Percentiles rank a stretch among this genome's conserved stretches.
Evolutionary conservation across 2,888 invertebrate species (phyloP).

Genomic region (Onthophagus sagittarius): DNA sequence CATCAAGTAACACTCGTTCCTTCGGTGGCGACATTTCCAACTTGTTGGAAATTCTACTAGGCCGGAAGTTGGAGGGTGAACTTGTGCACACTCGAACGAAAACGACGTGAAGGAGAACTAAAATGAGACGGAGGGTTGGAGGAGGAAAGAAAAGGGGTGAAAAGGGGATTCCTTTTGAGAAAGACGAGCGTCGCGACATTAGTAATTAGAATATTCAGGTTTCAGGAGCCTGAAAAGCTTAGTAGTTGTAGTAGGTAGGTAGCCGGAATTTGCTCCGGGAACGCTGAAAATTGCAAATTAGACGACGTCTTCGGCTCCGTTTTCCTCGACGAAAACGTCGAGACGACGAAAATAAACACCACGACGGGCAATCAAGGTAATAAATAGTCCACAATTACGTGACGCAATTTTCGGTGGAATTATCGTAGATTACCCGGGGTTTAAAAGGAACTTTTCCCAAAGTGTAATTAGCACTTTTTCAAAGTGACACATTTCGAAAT

Average conservation of each 20-base stretch:
- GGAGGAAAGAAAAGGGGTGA: neutral
- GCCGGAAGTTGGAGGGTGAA: neutral
- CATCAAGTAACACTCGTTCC: no score
- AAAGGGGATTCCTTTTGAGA: neutral
- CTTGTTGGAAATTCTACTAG: neutral
- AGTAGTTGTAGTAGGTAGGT: neutral
- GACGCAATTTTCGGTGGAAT: constrained; percentile 6
- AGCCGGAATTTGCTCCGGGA: neutral
- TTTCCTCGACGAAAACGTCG: neutral
- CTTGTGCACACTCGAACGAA: neutral
- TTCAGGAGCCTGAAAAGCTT: neutral
- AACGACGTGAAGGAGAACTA: neutral
- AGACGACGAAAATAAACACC: constrained; percentile 7
- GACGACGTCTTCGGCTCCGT: neutral
- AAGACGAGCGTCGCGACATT: constrained; percentile 2
- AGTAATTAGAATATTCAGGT: constrained; percentile 13
- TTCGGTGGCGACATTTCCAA: neutral
- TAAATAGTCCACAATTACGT: constrained; percentile 13
- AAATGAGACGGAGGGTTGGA: neutral
- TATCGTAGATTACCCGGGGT: constrained; percentile 3
- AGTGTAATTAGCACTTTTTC: constrained; percentile 7
- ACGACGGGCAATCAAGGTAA: constrained; percentile 1
- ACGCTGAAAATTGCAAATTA: constrained; percentile 13
- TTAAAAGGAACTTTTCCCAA: neutral
- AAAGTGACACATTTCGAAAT: neutral